Evolutionary conservation across 2,888 invertebrate genomes (phyloP).

Genomic region (Euspilapteryx auroguttella): DNA sequence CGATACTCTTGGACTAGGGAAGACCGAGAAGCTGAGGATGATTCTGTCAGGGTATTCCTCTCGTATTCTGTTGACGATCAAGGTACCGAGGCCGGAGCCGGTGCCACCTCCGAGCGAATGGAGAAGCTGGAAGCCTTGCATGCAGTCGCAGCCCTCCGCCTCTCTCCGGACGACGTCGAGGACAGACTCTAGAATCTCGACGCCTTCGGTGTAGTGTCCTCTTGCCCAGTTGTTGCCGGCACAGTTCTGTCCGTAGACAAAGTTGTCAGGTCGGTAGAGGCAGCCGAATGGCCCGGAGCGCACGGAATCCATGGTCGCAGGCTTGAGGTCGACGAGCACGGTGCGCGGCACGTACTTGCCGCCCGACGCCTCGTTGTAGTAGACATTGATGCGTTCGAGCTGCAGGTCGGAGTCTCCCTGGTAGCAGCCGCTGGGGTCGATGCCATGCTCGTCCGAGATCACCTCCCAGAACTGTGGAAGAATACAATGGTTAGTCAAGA

Average conservation of each 20-base stretch:
- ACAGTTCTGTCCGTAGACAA: slow-evolving; percentile 70
- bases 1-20: slow-evolving; percentile 68
- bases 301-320: slow-evolving; percentile 68
- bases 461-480: slow-evolving; percentile 65
- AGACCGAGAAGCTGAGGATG: slow-evolving; percentile 71
- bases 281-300: slow-evolving; percentile 64
- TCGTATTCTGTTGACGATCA: slow-evolving; percentile 71
- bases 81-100: slow-evolving; percentile 75
- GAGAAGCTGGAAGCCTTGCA: slow-evolving; percentile 71
- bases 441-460: slow-evolving; percentile 70
- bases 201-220: slow-evolving; percentile 74
- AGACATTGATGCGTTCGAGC: slow-evolving; percentile 66
- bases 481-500: no score
- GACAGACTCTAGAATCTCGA: slow-evolving; percentile 62
- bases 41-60: slow-evolving; percentile 80
- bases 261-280: slow-evolving; percentile 76
- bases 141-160: slow-evolving; percentile 70
- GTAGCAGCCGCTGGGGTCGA: slow-evolving; percentile 61
- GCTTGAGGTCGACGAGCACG: slow-evolving; percentile 68
- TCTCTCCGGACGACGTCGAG: slow-evolving; percentile 59
- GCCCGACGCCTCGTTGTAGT: no score
- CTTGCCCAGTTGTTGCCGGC: slow-evolving; percentile 70
- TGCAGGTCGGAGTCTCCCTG: slow-evolving; percentile 63
- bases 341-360: no score
- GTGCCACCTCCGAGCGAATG: no score